These are phyloP conservation scores for Ophioninae sp. DNA, from an alignment of 2,888 invertebrate species.

Conservation along the genomic window DNA sequence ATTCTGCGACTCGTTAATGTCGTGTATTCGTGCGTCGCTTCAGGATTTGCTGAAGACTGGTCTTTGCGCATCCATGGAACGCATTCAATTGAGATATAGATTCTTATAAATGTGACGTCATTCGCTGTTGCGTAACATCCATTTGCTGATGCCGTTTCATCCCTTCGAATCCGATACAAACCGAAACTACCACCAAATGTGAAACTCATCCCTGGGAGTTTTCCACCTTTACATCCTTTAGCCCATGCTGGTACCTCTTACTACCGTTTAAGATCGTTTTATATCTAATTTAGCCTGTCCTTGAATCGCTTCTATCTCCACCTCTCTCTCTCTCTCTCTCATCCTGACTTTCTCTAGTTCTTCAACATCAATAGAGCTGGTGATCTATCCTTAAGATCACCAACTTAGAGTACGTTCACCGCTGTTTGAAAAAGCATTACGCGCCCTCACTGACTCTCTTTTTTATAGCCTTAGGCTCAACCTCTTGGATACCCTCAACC, in stretches of 20 bases:
- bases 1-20: constrained; percentile 41
- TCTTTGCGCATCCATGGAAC: not conserved
- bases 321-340: not conserved
- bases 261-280: constrained; percentile 51
- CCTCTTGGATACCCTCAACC: constrained; percentile 24
- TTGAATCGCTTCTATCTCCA: not conserved
- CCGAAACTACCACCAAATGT: constrained; percentile 16
- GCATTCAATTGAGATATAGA: not conserved
- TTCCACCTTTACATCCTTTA: constrained; percentile 42
- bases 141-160: constrained; percentile 11
- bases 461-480: not conserved
- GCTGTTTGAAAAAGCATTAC: constrained; percentile 20
- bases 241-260: constrained; percentile 47
- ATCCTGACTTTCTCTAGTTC: constrained; percentile 19
- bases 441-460: constrained; percentile 13
- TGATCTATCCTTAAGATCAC: constrained; percentile 41
- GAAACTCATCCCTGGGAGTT: constrained; percentile 44
- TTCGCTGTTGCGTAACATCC: constrained; percentile 13
- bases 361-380: not conserved
- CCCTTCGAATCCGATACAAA: constrained; percentile 43
- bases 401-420: constrained; percentile 55
- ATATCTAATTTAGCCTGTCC: constrained; percentile 24
- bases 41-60: not conserved
- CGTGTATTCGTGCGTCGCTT: not conserved
- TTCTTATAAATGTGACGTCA: not conserved